A percentile compares a stretch with the other conserved stretches of the same genome.
These are phyloP conservation scores for Propithecus coquereli DNA, from an alignment of 2,113 vertebrate genomes.

Conservation along the genomic window DNA sequence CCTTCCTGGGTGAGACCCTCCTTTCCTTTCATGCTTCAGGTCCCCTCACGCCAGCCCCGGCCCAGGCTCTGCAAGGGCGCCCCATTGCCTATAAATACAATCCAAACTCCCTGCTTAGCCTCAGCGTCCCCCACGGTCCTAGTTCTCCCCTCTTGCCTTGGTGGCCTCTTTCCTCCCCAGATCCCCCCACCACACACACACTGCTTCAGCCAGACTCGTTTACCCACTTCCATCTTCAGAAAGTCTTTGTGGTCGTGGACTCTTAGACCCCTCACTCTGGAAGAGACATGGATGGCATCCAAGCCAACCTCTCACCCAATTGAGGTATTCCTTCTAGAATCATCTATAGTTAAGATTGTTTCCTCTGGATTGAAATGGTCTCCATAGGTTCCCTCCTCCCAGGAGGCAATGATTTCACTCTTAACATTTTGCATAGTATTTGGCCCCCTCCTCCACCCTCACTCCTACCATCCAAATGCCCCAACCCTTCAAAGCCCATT, in stretches of 20 bases:
- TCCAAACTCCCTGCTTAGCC: background rate
- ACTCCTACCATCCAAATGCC: background rate
- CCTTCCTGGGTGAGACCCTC: background rate
- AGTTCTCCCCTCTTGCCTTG: background rate
- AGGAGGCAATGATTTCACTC: accelerated
- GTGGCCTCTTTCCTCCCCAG: background rate
- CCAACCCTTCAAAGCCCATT: too few species aligned
- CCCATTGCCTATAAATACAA: background rate
- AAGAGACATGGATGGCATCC: background rate
- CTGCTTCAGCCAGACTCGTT: background rate
- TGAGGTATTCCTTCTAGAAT: background rate
- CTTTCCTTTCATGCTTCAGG: background rate
- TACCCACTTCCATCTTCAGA: background rate
- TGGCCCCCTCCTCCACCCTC: too few species aligned
- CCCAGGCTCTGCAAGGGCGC: background rate
- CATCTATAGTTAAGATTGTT: background rate
- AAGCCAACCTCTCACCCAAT: background rate
- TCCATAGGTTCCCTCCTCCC: background rate
- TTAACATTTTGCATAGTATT: background rate
- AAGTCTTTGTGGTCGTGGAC: too few species aligned
- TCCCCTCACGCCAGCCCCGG: background rate
- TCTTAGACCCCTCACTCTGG: background rate
- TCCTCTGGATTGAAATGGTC: background rate
- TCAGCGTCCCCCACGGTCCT: background rate
- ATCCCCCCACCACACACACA: too few species aligned